Evolutionary conservation across 1,140 invertebrate species (phyloP), one percentile per base, ranked within the genome.

Genomic region (Brachionus calyciflorus): DNA sequence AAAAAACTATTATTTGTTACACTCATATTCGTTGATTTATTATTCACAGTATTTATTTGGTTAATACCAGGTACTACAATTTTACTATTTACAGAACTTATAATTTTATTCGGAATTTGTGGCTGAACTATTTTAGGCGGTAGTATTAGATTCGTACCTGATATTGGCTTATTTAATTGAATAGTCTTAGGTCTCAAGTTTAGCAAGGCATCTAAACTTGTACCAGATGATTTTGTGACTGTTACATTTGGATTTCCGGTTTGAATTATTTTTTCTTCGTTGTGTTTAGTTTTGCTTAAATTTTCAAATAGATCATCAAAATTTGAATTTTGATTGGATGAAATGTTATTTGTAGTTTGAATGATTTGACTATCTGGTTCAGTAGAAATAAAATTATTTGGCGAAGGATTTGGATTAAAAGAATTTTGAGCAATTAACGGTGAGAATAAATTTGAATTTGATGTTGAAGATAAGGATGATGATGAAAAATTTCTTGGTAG

Each of bases 261-360:
- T n/a, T n/a, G 14, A 44, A 2, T 12, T 14, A 1, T 4, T 10
- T 46, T 46, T 46, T 7, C 2, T 24, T 41, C 37, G 4, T 3
- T 41, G 19, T 65, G 19, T 65, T 65, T 21, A 41, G 41, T 44
- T 44, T 41, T 65, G 26, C 14, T 44, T 44, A 65, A 26, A 26
- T 65, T 41, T 44, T 44, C n/a, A 26, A 65, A 24, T 24, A 65
- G 37, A 12, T 65, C 60, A 65, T 65, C 60, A 44, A 65, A 65
- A 44, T 14, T 65, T 10, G 57, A 19, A 63, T 17, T 63, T 19
- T 44, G 33, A 5, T 37, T 37, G 33, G 9, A 5, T 37, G 33
- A 37, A 3, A 5, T 37, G 33, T 3, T 37, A 37, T 37, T 37
- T 37, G 3, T 3, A 37, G 9, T 65, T 14, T 24, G 37, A 24